Percentiles rank a stretch among this genome's conserved stretches.
Conservation (phyloP, 1,140 invertebrate genomes). For the Amphibalanus amphitrite region DNA sequence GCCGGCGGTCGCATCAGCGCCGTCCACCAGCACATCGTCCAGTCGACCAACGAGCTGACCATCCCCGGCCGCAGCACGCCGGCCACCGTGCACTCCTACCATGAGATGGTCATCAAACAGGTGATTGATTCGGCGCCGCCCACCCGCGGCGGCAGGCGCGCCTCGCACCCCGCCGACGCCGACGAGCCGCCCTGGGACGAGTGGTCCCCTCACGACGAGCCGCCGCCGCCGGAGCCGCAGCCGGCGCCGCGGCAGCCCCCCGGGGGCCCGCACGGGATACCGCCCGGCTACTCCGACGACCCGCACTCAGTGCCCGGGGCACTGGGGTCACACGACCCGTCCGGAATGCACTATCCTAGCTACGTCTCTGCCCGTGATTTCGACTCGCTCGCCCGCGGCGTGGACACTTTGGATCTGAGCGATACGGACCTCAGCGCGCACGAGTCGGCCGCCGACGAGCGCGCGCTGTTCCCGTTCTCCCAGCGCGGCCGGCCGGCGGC, state of each 20-base stretch:
- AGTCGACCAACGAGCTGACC: background rate
- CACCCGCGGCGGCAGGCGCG: too few species aligned
- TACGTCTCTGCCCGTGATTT: background rate
- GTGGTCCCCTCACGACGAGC: background rate
- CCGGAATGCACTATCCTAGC: background rate
- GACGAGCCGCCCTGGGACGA: background rate
- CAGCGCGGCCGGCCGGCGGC: background rate
- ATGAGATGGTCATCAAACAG: background rate
- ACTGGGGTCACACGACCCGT: background rate
- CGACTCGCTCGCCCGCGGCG: background rate
- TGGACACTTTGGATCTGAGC: background rate
- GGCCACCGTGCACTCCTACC: background rate
- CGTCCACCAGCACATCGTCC: background rate
- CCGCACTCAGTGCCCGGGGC: too few species aligned
- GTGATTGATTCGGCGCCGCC: background rate
- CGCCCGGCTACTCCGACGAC: too few species aligned
- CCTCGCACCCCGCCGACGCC: too few species aligned
- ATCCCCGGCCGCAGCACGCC: background rate
- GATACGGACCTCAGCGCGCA: background rate
- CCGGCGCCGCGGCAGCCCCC: too few species aligned
- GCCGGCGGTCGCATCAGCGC: background rate
- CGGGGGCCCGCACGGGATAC: too few species aligned
- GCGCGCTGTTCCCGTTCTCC: background rate
- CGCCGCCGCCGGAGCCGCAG: too few species aligned
- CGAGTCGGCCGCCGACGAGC: background rate